Evolutionary conservation across 2,888 invertebrate genomes (phyloP), one percentile per base, ranked within the genome.

Genomic region (Lacanobia wlatinum): DNA sequence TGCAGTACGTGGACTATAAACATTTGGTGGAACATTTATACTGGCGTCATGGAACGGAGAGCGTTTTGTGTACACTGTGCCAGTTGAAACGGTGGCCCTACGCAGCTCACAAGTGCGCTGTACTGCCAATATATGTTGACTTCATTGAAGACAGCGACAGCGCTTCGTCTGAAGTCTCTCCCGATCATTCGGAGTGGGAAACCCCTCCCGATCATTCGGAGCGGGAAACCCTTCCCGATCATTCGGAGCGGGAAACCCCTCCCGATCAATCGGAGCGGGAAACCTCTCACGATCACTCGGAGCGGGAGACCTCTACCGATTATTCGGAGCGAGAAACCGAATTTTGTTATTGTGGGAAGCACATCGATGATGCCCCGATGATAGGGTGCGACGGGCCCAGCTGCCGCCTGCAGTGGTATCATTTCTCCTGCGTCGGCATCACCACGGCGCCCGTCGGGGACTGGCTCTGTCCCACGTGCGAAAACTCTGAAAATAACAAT

Each of bases 21-120:
- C 87, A 84, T 43, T 86, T 95, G 50, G 73, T 95, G 6, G 92
- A 92, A 73, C 95, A 95, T 82, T 80, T 95, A 38, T 95, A 91
- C 78, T 94, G 94, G 94, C 88, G 91, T 9, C 94, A 95, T 73
- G 94, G 94, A 8, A 94, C 94, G 0, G 93, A 94, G 78, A 94
- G 93, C 66, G 60, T 77, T 10, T 84, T 78, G 80, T 95, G 94
- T 80, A 85, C 85, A 12, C 73, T 83, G 58, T 94, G 95, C 40
- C 83, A 86, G 0, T 50, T 93, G 52, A 92, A 89, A 76, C 87
- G 87, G 12, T 95, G 94, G 94, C 73, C 56, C 2, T 93, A 88
- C 74, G 94, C 94, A 1, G 86, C 84, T 9, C 94, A 94, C 84
- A 70, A 89, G 18, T 95, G 94, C 77, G 81, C 91, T 84, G 89